Conservation (phyloP, 1,140 invertebrate genomes). For the Reticulitermes speratus region DNA sequence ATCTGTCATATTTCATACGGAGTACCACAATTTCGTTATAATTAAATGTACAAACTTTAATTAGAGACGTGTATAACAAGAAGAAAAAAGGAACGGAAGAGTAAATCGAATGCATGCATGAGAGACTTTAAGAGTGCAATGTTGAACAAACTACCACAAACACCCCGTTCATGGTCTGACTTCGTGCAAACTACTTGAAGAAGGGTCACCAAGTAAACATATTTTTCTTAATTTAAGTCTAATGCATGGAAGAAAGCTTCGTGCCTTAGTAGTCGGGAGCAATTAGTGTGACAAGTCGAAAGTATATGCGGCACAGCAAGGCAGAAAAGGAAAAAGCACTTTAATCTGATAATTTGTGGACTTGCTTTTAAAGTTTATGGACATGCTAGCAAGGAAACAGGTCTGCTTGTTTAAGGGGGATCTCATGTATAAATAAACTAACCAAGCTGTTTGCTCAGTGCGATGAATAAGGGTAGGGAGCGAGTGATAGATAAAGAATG, state of each 20-base stretch:
- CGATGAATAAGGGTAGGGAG: too few species aligned
- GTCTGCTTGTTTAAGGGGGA: not conserved
- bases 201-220: not conserved
- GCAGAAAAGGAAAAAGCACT: not conserved
- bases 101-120: not conserved
- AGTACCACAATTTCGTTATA: not conserved
- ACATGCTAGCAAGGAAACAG: not conserved
- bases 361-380: not conserved
- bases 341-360: conserved; percentile 7
- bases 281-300: not conserved
- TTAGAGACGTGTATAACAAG: not conserved
- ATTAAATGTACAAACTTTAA: not conserved
- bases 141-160: too few species aligned
- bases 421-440: not conserved
- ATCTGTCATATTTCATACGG: not conserved
- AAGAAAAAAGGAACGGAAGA: not conserved
- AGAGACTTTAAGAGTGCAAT: too few species aligned
- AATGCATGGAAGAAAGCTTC: not conserved
- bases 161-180: too few species aligned
- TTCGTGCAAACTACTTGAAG: not conserved
- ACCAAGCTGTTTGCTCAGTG: not conserved
- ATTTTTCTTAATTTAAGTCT: not conserved
- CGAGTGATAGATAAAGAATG: too few species aligned
- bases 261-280: not conserved
- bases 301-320: too few species aligned